These are phyloP conservation scores for Stigmatopora argus DNA, from an alignment of 2,113 vertebrate genomes.

Conservation along the genomic window DNA sequence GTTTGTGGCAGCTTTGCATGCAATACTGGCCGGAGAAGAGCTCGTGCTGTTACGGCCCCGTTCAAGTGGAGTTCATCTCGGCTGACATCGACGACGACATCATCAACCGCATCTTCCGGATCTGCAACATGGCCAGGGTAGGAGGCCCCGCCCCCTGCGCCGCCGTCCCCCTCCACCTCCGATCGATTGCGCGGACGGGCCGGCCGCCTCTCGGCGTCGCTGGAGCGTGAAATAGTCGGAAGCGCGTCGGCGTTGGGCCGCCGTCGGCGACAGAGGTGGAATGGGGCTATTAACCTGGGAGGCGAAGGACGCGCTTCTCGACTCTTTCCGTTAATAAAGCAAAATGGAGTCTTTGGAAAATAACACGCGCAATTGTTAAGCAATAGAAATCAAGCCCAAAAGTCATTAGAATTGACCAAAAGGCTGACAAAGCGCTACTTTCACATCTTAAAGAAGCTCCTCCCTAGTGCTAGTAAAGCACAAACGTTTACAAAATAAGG, in stretches of 20 bases:
- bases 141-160: background rate
- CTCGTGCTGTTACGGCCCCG: slow-evolving; percentile 89
- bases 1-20: slow-evolving; percentile 80
- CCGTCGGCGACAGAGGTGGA: slow-evolving; percentile 30
- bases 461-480: too few relatives aligned
- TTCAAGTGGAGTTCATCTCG: slow-evolving; percentile 96
- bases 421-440: too few relatives aligned
- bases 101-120: slow-evolving; percentile 96
- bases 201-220: slow-evolving; percentile 32
- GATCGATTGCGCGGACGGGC: slow-evolving; percentile 29
- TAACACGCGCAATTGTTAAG: background rate
- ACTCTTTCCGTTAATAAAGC: background rate
- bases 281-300: background rate
- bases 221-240: slow-evolving; percentile 57
- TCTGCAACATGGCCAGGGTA: slow-evolving; percentile 98
- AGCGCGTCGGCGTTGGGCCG: slow-evolving; percentile 36
- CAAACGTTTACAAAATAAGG: too few relatives aligned
- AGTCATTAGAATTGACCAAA: too few relatives aligned
- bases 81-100: slow-evolving; percentile 96
- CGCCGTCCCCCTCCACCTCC: slow-evolving; percentile 23
- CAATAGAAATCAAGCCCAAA: background rate
- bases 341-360: background rate
- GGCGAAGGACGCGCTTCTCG: background rate
- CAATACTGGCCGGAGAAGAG: slow-evolving; percentile 99
- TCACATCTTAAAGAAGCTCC: too few relatives aligned